Conservation (phyloP, 2,797 vertebrate species). For the Spinibarbus caldwelli region DNA sequence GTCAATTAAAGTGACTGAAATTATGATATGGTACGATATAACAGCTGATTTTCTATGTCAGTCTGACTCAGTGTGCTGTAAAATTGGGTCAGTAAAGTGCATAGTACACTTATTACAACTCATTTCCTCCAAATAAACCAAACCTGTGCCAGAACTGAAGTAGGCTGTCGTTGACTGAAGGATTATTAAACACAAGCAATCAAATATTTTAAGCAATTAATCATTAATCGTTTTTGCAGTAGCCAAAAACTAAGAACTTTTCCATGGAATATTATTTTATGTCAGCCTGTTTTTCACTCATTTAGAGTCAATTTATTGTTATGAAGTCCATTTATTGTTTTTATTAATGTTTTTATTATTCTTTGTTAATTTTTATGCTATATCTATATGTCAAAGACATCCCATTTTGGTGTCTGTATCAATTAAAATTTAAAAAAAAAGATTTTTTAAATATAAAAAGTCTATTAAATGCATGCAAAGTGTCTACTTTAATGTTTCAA, state of each 20-base stretch:
- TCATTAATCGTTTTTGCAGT: neutral
- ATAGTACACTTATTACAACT: neutral
- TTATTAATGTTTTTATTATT: neutral
- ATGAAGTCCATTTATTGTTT: neutral
- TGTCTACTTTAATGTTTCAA: no score
- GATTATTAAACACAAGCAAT: conserved; percentile 1
- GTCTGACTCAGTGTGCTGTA: neutral
- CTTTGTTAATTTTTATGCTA: neutral
- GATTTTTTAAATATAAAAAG: no score
- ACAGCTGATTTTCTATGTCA: neutral
- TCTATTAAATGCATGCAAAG: no score
- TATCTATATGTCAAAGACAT: neutral
- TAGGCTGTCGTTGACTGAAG: neutral
- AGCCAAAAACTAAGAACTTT: neutral
- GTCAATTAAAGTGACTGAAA: neutral
- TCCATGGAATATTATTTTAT: neutral
- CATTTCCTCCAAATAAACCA: neutral
- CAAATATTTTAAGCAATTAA: neutral
- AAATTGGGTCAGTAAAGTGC: neutral
- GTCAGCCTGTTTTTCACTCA: neutral
- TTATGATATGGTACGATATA: neutral
- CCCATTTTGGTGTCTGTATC: no score
- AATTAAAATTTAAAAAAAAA: no score
- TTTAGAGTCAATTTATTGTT: neutral
- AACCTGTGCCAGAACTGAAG: neutral